Percentiles rank a stretch among this genome's conserved stretches.
phyloP scores from a whole-genome alignment of 2,797 vertebrate genomes.

The Propithecus perrieri region DNA sequence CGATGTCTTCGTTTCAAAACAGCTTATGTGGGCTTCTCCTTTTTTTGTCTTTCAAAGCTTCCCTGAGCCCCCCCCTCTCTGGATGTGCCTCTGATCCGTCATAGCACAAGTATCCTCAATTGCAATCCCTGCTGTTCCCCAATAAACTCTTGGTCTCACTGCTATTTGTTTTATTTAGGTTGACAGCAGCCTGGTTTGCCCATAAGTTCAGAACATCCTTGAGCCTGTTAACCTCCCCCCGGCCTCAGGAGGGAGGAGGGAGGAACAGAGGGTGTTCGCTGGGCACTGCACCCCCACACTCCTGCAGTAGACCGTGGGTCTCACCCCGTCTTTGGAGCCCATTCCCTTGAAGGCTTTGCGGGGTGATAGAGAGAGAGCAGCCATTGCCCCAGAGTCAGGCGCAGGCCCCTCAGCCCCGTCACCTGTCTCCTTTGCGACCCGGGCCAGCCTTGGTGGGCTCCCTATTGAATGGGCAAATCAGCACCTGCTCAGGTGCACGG shows the following conservation, averaged over 20 bases:
- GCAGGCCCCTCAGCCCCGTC: not conserved
- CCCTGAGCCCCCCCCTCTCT: not conserved
- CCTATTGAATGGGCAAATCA: not conserved
- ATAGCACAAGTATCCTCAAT: not conserved
- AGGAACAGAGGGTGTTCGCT: not conserved
- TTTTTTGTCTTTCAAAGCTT: not conserved
- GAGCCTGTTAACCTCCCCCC: not conserved
- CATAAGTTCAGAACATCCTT: not conserved
- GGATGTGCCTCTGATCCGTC: rapidly evolving
- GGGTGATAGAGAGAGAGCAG: not conserved
- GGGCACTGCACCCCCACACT: rapidly evolving
- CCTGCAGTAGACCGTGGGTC: no score
- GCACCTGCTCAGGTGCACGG: not conserved
- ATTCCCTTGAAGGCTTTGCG: no score
- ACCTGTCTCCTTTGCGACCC: not conserved
- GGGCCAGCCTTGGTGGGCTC: not conserved
- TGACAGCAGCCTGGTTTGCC: not conserved
- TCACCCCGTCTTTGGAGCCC: not conserved
- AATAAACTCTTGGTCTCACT: not conserved
- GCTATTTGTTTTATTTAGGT: not conserved
- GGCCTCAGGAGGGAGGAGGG: not conserved
- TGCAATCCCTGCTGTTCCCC: not conserved
- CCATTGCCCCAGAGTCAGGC: no score
- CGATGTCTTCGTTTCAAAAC: not conserved
- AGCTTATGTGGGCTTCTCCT: not conserved